Conservation (phyloP, 2,113 vertebrate genomes). For the Anguilla rostrata region DNA sequence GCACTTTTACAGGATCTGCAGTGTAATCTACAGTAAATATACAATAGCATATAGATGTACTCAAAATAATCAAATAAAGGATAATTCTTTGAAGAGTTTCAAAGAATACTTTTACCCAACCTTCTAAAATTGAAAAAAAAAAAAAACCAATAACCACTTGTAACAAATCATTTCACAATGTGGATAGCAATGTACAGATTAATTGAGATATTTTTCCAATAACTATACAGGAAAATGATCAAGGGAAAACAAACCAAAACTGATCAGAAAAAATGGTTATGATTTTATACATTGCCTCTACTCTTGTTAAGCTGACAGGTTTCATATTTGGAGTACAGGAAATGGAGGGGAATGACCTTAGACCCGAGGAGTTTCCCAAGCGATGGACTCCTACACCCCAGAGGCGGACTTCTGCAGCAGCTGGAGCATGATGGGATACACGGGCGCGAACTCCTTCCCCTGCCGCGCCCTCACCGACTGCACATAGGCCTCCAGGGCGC, state of each 20-base stretch:
- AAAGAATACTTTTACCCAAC: neutral
- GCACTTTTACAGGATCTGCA: neutral
- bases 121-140: neutral
- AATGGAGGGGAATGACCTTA: neutral
- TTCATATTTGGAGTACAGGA: neutral
- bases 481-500: conserved; percentile 91
- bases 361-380: neutral
- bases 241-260: neutral
- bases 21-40: neutral
- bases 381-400: conserved; percentile 49
- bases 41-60: neutral
- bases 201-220: neutral
- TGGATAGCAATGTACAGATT: neutral
- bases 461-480: conserved; percentile 86
- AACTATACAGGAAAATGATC: neutral
- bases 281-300: neutral
- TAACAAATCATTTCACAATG: neutral
- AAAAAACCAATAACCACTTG: neutral
- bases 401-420: conserved; percentile 84
- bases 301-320: neutral
- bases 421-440: conserved; percentile 96
- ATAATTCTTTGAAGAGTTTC: neutral
- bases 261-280: neutral
- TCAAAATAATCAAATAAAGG: neutral
- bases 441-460: conserved; percentile 89